Evolutionary conservation across 2,888 invertebrate genomes (phyloP), one percentile per base, ranked within the genome.

Genomic region (Arrhopalites spinosus): DNA sequence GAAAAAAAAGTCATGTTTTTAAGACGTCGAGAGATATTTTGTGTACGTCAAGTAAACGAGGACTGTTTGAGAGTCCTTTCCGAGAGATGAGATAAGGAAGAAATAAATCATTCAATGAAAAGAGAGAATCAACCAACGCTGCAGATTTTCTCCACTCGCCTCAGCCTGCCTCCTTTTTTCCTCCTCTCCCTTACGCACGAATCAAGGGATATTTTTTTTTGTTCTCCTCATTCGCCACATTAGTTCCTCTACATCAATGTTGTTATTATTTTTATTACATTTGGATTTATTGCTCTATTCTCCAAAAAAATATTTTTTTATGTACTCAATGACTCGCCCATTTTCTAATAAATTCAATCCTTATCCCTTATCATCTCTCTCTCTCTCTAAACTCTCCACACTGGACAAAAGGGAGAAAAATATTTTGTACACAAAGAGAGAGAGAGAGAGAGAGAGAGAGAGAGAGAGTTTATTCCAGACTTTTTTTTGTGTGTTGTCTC

Each of bases 211-310:
- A n/a, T n/a, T n/a, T n/a, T n/a, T 69, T 72, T 72, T 72, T 72
- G 72, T 72, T 72, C 72, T 72, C 72, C 72, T 63, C 72, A 61
- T 63, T 63, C 72, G 72, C 61, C 63, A 63, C 63, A 72, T 72
- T 72, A 72, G 64, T 63, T 72, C 50, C 71, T 45, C 63, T 71
- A 63, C 71, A 71, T 71, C 71, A 71, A 71, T 71, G 72, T 63
- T 72, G 72, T 72, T 72, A 64, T 72, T 72, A 72, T 72, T 72
- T 72, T 72, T 72, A 72, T 72, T 72, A 72, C 72, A 72, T 64
- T 72, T 45, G 72, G 64, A 72, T 72, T 72, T 63, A 72, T 72
- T 72, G 64, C 72, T 72, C 64, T 63, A 72, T 72, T 72, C 72
- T 72, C 43, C 8, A 56, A 23, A 20, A 56, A 56, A 23, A 56